phyloP scores from a whole-genome alignment of 1,140 invertebrate genomes.

The Vollenhovia emeryi region DNA sequence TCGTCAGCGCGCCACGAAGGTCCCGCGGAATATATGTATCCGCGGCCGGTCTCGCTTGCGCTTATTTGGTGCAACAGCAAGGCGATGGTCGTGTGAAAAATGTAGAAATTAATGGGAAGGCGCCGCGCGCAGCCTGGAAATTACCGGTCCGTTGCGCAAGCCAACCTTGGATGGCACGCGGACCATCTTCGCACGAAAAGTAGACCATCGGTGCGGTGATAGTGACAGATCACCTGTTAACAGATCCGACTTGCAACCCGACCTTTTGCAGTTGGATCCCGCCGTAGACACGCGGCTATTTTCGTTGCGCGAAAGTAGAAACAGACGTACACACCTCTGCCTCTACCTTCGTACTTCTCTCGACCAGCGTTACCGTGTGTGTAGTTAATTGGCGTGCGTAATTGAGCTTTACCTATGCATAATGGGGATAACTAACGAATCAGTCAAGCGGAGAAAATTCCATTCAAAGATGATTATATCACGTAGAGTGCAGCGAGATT shows the following conservation, averaged over 20 bases:
- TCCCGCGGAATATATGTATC: not conserved
- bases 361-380: not conserved
- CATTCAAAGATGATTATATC: slow-evolving; percentile 35
- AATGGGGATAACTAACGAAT: slow-evolving; percentile 45
- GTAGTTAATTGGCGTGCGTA: slow-evolving; percentile 43
- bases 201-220: slow-evolving; percentile 27
- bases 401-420: slow-evolving; percentile 44
- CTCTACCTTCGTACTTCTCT: not conserved
- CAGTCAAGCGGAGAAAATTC: slow-evolving; percentile 25
- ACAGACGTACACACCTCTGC: not conserved
- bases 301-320: slow-evolving; percentile 24
- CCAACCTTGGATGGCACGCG: slow-evolving; percentile 47
- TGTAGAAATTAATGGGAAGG: slow-evolving; percentile 49
- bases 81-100: slow-evolving; percentile 48
- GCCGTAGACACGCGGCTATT: not conserved
- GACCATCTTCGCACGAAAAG: slow-evolving; percentile 47
- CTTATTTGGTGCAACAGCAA: slow-evolving; percentile 31
- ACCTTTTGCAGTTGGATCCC: slow-evolving; percentile 48
- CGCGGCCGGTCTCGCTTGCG: slow-evolving; percentile 10
- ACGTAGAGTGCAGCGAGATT: not conserved
- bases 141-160: slow-evolving; percentile 37
- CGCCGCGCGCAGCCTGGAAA: slow-evolving; percentile 27
- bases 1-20: slow-evolving; percentile 24
- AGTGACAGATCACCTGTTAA: slow-evolving; percentile 54
- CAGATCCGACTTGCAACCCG: slow-evolving; percentile 26